phyloP scores from a whole-genome alignment of 2,888 invertebrate species.

The Papilio demoleus region DNA sequence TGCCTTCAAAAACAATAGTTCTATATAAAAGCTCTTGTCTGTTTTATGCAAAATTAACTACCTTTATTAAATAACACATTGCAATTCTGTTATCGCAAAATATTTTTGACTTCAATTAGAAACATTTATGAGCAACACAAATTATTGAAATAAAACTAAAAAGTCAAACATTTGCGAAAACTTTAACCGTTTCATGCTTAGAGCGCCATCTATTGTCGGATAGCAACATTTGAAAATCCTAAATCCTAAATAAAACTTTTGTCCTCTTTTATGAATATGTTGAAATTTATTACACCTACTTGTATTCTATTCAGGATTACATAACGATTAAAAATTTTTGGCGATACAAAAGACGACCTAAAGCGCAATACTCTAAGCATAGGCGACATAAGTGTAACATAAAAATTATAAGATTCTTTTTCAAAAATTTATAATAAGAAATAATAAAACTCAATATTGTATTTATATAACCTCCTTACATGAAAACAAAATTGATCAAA shows the following conservation, averaged over 20 bases:
- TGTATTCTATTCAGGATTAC: neutral
- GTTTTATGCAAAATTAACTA: too few species aligned
- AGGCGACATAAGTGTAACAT: neutral
- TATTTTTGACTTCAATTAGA: too few species aligned
- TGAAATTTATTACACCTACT: neutral
- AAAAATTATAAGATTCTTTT: neutral
- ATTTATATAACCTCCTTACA: neutral
- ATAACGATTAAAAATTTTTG: neutral
- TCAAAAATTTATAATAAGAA: neutral
- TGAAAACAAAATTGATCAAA: slow-evolving; percentile 12
- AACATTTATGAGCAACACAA: too few species aligned
- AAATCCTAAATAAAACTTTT: neutral
- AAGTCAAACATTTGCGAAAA: neutral
- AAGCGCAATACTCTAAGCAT: neutral
- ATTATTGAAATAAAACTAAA: neutral
- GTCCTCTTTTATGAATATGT: neutral
- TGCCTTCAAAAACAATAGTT: too few species aligned
- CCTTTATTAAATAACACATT: too few species aligned
- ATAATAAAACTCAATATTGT: neutral
- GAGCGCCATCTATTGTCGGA: slow-evolving; percentile 66
- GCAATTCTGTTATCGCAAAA: too few species aligned
- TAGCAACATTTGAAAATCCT: slow-evolving; percentile 53
- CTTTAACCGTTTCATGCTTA: neutral
- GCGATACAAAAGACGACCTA: neutral
- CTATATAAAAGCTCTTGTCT: too few species aligned